Evolutionary conservation across 2,797 vertebrate genomes (phyloP), one percentile per base, ranked within the genome.

Genomic region (Girardinus metallicus): DNA sequence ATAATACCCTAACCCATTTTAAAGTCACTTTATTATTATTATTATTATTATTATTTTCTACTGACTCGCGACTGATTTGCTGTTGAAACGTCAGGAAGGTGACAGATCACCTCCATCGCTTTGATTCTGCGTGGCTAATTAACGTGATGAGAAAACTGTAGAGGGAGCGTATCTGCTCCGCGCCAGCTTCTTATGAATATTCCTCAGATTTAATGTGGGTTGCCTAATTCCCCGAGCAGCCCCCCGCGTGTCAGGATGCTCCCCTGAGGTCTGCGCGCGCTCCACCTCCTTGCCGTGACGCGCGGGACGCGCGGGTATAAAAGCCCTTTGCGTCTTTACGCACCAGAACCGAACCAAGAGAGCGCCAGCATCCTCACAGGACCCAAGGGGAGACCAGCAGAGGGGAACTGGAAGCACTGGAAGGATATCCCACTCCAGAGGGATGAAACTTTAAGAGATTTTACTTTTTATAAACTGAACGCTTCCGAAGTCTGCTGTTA

Each of bases 281-380:
- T 87, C 94, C 94, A 34, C 93, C 93, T 86, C 88, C 23, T 78
- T 77, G 41, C 66, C 13, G 85, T 93, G 91, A 89, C 89, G 83
- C 86, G 80, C 78, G 77, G 83, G 74, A 64, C n/a, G 75, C 43
- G 74, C 21, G 36, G 76, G 73, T 94, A 94, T 95, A 95, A 94
- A 95, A 87, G 0, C 62, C 0, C 44, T 29, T 18, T 31, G 80
- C 88, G 82, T 53, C 73, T 84, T 89, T 76, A 85, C 83, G 44
- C 91, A 89, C 43, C 84, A 94, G 89, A 90, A 88, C 41, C 60
- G 16, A 86, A 88, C 90, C 62, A 91, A 93, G 85, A 3, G 0
- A 87, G 68, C 12, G 4, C 16, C 8, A 10, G n/a, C 6, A 0
- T 10, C 0, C 31, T 12, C 16, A 18, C 5, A 51, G 76, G 36